These are phyloP conservation scores for Drosophila lowei DNA, from an alignment of 1,140 invertebrate genomes.

Conservation along the genomic window DNA sequence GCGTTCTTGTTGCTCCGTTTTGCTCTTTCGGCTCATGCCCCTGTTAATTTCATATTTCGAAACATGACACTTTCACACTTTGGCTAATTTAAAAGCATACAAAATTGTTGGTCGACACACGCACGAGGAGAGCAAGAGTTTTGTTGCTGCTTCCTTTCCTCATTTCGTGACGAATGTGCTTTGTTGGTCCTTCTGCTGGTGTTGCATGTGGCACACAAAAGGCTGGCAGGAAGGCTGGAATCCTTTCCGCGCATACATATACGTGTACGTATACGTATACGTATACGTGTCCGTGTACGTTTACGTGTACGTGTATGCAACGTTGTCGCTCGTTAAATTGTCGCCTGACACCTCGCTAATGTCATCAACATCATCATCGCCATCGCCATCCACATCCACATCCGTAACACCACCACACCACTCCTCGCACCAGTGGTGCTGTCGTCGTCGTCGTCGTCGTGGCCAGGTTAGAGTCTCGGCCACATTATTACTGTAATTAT, in stretches of 20 bases:
- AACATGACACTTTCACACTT: slow-evolving; percentile 80
- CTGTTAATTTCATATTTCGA: slow-evolving; percentile 79
- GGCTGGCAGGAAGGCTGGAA: slow-evolving; percentile 28
- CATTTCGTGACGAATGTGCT: slow-evolving; percentile 74
- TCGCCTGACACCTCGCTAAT: slow-evolving; percentile 79
- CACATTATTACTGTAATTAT: slow-evolving; percentile 80
- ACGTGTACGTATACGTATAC: background rate
- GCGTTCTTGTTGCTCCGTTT: slow-evolving; percentile 14
- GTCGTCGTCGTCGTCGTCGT: background rate
- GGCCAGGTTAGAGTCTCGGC: slow-evolving; percentile 42
- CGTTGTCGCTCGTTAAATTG: slow-evolving; percentile 69
- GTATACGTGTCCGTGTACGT: slow-evolving; percentile 18
- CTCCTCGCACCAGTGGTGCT: background rate
- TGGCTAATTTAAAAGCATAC: slow-evolving; percentile 79
- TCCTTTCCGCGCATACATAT: slow-evolving; percentile 60
- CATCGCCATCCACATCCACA: slow-evolving; percentile 2
- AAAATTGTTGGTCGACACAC: slow-evolving; percentile 68
- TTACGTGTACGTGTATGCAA: slow-evolving; percentile 34
- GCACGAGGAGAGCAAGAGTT: slow-evolving; percentile 40
- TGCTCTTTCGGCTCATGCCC: slow-evolving; percentile 27
- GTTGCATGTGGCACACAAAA: slow-evolving; percentile 69
- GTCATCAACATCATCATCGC: slow-evolving; percentile 61
- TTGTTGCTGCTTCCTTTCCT: slow-evolving; percentile 44
- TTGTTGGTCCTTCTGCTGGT: slow-evolving; percentile 37
- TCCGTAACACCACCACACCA: no score